Evolutionary conservation across 2,797 vertebrate genomes (phyloP).

Genomic region (Eremophila alpestris): DNA sequence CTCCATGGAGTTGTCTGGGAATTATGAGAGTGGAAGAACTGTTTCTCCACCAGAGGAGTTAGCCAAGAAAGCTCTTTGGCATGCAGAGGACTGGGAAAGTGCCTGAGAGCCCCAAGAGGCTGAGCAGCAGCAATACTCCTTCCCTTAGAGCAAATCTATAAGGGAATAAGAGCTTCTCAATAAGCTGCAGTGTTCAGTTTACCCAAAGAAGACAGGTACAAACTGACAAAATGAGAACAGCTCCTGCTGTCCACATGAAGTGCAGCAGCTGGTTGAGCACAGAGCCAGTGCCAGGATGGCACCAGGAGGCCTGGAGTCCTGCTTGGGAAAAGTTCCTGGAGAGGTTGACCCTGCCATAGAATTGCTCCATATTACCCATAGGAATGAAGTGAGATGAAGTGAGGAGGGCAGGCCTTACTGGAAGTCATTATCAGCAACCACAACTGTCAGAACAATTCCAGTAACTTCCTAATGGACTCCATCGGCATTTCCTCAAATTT

Average conservation of each 20-base stretch:
- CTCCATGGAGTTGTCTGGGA: neutral
- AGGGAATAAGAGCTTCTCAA: constrained; percentile 11
- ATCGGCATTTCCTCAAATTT: constrained; percentile 28
- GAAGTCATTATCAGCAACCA: constrained; percentile 74
- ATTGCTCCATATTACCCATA: constrained; percentile 59
- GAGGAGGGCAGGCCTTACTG: constrained; percentile 65
- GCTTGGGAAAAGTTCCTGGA: constrained; percentile 27
- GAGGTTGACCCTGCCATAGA: constrained; percentile 4
- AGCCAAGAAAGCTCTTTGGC: constrained; percentile 71
- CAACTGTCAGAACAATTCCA: constrained; percentile 75
- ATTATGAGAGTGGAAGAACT: neutral
- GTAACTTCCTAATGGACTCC: constrained; percentile 77
- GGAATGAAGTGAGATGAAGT: constrained; percentile 35
- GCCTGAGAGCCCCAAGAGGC: constrained; percentile 15
- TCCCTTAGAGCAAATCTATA: constrained; percentile 40
- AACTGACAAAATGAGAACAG: neutral
- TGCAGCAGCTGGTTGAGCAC: neutral
- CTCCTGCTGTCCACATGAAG: neutral
- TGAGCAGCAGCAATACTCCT: constrained; percentile 9
- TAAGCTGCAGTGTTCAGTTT: neutral
- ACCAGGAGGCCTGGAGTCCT: neutral
- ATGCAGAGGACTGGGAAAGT: neutral
- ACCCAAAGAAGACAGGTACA: neutral
- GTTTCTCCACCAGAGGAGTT: neutral
- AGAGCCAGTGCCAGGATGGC: neutral